Evolutionary conservation across 2,888 invertebrate species (phyloP).

Genomic region (Criorhina ranunculi): DNA sequence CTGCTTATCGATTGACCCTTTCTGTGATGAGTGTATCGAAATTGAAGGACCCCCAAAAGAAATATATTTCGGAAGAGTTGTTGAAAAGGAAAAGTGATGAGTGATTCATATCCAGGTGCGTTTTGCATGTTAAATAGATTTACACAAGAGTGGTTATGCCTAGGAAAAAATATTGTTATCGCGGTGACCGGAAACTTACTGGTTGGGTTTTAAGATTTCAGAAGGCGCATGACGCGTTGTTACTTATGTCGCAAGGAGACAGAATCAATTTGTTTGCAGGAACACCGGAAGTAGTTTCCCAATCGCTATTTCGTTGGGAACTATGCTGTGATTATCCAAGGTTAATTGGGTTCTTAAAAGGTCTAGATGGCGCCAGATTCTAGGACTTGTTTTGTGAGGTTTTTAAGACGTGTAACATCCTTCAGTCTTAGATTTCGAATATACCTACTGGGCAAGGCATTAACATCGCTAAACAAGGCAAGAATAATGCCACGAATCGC

Average conservation of each 20-base stretch:
- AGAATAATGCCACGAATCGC: too few relatives aligned
- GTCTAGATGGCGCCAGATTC: too few relatives aligned
- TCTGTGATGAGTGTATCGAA: conserved; percentile 55
- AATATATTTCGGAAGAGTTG: conserved; percentile 24
- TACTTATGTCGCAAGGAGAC: background rate
- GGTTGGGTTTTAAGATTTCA: background rate
- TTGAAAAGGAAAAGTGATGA: conserved; percentile 60
- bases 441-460: too few relatives aligned
- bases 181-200: background rate
- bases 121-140: background rate
- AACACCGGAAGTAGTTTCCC: too few relatives aligned
- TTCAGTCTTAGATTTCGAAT: too few relatives aligned
- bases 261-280: background rate
- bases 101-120: conserved; percentile 39
- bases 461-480: too few relatives aligned
- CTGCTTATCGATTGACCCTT: conserved; percentile 69
- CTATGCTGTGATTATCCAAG: too few relatives aligned
- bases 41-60: background rate
- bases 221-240: background rate
- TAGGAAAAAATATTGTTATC: background rate
- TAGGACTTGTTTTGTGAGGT: too few relatives aligned
- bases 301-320: too few relatives aligned
- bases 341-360: too few relatives aligned
- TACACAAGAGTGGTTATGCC: background rate
- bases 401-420: too few relatives aligned